Evolutionary conservation across 2,113 vertebrate species (phyloP).

Genomic region (Trogon melanurus): DNA sequence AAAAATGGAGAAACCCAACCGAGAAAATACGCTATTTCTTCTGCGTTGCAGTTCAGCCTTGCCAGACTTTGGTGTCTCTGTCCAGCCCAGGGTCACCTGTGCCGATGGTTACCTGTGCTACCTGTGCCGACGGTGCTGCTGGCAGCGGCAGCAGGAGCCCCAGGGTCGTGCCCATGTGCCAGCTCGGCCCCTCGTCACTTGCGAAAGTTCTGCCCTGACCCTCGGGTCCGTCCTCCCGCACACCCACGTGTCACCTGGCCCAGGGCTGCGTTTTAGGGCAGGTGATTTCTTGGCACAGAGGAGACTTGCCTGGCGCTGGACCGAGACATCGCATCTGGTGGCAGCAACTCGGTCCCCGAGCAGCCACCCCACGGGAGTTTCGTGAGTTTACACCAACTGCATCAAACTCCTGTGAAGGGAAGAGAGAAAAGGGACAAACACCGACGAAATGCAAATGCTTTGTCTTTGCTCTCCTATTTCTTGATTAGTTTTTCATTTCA

Average conservation of each 20-base stretch:
- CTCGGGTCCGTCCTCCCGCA: fast-evolving
- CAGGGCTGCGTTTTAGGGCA: background rate
- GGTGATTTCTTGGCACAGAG: background rate
- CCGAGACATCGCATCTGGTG: fast-evolving
- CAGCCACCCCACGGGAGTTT: background rate
- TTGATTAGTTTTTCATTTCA: background rate
- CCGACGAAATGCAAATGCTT: background rate
- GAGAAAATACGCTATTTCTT: background rate
- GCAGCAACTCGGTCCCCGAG: fast-evolving
- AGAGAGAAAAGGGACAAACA: background rate
- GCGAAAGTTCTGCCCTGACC: too few relatives aligned
- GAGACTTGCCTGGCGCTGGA: background rate
- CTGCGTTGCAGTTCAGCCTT: background rate
- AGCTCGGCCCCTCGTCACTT: fast-evolving
- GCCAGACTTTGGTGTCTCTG: background rate
- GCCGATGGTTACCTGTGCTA: fast-evolving
- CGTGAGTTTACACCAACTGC: background rate
- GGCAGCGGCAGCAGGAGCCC: background rate
- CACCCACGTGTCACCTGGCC: fast-evolving
- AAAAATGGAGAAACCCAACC: background rate
- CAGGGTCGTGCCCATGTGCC: fast-evolving
- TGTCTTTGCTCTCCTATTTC: background rate
- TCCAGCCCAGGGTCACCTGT: background rate
- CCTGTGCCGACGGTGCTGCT: background rate
- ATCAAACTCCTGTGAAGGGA: background rate